These are phyloP conservation scores for Carlito syrichta DNA, from an alignment of 2,113 vertebrate species.

Conservation along the genomic window DNA sequence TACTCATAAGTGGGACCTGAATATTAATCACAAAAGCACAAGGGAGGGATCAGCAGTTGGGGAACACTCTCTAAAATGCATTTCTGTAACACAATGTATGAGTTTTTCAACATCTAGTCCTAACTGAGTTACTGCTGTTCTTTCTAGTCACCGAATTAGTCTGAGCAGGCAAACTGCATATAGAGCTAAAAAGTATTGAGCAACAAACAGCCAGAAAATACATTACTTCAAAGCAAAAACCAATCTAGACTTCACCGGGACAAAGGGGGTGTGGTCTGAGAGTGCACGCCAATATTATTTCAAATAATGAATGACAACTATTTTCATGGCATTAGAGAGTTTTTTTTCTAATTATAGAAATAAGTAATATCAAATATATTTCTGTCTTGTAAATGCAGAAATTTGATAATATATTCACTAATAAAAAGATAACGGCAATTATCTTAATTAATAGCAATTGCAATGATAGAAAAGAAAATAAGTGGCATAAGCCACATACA, in stretches of 20 bases:
- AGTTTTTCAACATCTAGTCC: neutral
- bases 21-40: too few species aligned
- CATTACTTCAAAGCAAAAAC: neutral
- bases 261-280: rapidly evolving
- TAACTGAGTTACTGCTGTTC: neutral
- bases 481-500: neutral
- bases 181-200: rapidly evolving
- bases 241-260: neutral
- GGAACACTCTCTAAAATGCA: too few species aligned
- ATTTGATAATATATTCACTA: neutral
- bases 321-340: rapidly evolving
- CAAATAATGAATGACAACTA: neutral
- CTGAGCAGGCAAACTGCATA: rapidly evolving
- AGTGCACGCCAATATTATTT: rapidly evolving
- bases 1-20: too few species aligned
- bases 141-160: neutral
- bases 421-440: too few species aligned
- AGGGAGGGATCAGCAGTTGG: too few species aligned
- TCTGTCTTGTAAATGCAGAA: neutral
- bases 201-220: rapidly evolving
- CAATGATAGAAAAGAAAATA: neutral
- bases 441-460: neutral
- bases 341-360: too few species aligned
- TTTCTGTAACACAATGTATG: neutral
- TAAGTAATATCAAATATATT: neutral